These are phyloP conservation scores for Frieseomelitta varia DNA, from an alignment of 1,140 invertebrate genomes.

Conservation along the genomic window DNA sequence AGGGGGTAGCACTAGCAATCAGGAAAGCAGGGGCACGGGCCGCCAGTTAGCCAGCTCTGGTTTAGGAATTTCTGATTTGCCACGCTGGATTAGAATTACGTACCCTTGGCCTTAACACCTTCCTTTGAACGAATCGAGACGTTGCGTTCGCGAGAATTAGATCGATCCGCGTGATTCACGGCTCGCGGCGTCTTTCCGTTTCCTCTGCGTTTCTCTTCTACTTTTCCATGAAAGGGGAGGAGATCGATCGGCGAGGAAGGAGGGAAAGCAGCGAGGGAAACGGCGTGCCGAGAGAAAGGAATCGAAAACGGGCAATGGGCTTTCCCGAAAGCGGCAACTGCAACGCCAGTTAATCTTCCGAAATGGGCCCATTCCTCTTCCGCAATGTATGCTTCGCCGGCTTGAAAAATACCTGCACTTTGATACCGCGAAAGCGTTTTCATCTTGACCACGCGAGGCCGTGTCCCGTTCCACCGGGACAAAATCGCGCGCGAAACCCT, in stretches of 20 bases:
- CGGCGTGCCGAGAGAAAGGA: not conserved
- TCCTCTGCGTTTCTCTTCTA: not conserved
- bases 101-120: not conserved
- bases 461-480: not conserved
- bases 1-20: too few relatives aligned
- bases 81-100: too few relatives aligned
- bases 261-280: not conserved
- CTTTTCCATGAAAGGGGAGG: not conserved
- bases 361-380: constrained; percentile 67
- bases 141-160: not conserved
- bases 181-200: too few relatives aligned
- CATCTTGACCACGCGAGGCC: not conserved
- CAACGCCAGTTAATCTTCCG: constrained; percentile 67
- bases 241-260: not conserved
- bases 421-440: constrained; percentile 48
- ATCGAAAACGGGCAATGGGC: not conserved
- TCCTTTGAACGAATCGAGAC: not conserved
- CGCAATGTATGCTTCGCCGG: constrained; percentile 66
- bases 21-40: too few relatives aligned
- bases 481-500: not conserved
- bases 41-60: too few relatives aligned
- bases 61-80: too few relatives aligned
- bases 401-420: constrained; percentile 55
- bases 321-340: constrained; percentile 7
- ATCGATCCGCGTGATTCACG: not conserved